phyloP scores from a whole-genome alignment of 2,797 vertebrate species.

The Sciurus vulgaris region DNA sequence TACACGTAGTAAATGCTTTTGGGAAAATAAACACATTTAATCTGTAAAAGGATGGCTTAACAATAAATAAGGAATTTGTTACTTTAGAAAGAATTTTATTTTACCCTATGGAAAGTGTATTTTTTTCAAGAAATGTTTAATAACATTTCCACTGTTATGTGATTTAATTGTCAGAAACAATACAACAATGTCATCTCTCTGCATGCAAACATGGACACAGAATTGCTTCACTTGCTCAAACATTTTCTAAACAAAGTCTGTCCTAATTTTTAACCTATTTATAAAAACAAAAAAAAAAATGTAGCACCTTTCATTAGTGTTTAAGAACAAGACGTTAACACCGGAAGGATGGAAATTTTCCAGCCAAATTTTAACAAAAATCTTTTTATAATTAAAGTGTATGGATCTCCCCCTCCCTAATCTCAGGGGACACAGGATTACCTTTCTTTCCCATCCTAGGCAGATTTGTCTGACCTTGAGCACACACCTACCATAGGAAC shows the following conservation, averaged over 20 bases:
- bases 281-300: not conserved
- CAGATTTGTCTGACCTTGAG: too few species aligned
- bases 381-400: not conserved
- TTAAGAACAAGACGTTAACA: not conserved
- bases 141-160: not conserved
- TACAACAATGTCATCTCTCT: not conserved
- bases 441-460: too few species aligned
- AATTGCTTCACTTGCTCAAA: not conserved
- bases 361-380: not conserved
- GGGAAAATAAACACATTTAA: not conserved
- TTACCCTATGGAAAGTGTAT: not conserved
- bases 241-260: not conserved
- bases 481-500: too few species aligned
- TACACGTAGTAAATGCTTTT: not conserved
- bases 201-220: not conserved
- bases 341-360: not conserved
- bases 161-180: not conserved
- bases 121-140: not conserved
- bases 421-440: too few species aligned
- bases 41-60: not conserved
- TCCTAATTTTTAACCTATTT: not conserved
- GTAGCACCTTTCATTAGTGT: not conserved
- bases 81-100: not conserved
- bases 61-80: slow-evolving; percentile 38
- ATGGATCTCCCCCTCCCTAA: too few species aligned